Conservation (phyloP, 2,797 vertebrate genomes). For the Anabas testudineus region DNA sequence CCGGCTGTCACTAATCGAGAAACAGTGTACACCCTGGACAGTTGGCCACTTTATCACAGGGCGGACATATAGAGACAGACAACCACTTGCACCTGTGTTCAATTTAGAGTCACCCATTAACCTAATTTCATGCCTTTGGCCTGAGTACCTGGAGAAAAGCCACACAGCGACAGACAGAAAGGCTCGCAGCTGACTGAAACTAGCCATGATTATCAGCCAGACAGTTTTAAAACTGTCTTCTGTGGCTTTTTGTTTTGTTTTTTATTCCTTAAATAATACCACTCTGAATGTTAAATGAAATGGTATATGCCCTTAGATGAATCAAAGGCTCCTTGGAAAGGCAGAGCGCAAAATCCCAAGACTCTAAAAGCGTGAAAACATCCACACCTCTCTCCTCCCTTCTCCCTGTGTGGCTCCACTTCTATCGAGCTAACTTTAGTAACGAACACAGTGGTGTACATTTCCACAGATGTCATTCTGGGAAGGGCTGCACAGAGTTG, state of each 20-base stretch:
- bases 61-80: no score
- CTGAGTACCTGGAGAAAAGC: no score
- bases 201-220: neutral
- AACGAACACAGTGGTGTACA: constrained; percentile 23
- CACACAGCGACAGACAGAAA: no score
- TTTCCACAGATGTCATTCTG: constrained; percentile 43
- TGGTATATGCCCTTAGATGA: neutral
- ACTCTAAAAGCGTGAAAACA: constrained; percentile 25
- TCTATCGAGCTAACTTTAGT: constrained; percentile 54
- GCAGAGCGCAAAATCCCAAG: neutral
- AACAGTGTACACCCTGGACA: no score
- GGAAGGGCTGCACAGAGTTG: constrained; percentile 6
- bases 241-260: neutral
- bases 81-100: no score
- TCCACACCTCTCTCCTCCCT: constrained; percentile 32
- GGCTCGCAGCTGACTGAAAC: no score
- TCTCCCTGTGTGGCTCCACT: constrained; percentile 29
- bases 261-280: neutral
- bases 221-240: neutral
- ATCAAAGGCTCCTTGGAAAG: constrained; percentile 8
- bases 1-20: no score
- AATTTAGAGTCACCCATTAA: no score
- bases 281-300: constrained; percentile 2
- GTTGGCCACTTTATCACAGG: no score
- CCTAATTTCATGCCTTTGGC: no score